Conservation (phyloP, 1,140 invertebrate species). For the Drosophila repletoides region DNA sequence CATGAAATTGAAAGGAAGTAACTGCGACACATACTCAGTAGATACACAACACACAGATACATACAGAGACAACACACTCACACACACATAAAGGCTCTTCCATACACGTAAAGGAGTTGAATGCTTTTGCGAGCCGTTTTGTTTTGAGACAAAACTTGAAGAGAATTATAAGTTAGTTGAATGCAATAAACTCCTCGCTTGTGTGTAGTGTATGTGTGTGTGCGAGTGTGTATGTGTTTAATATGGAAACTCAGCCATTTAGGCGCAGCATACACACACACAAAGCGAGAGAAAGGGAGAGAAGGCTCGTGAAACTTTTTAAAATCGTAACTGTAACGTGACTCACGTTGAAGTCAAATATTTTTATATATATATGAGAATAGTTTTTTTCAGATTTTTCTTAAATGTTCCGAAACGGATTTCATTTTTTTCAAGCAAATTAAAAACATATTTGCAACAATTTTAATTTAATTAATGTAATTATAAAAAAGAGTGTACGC, state of each 20-base stretch:
- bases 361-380: too few species aligned
- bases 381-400: too few species aligned
- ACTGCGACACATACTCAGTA: conserved; percentile 39
- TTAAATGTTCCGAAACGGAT: too few species aligned
- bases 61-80: neutral
- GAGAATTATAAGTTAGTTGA: conserved; percentile 59
- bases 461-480: too few species aligned
- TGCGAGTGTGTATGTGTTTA: conserved; percentile 7
- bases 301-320: too few species aligned
- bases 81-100: neutral
- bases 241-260: conserved; percentile 51
- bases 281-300: conserved; percentile 1
- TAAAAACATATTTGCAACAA: too few species aligned
- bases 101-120: too few species aligned
- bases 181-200: conserved; percentile 48
- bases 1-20: conserved; percentile 58
- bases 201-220: conserved; percentile 3
- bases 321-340: neutral
- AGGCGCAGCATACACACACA: conserved; percentile 26
- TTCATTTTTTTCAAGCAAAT: too few species aligned
- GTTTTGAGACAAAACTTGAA: conserved; percentile 50
- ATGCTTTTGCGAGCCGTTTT: conserved; percentile 28
- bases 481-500: too few species aligned
- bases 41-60: neutral
- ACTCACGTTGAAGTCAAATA: conserved; percentile 1